Evolutionary conservation across 1,140 invertebrate genomes (phyloP).

Genomic region (Holotrichia oblita): DNA sequence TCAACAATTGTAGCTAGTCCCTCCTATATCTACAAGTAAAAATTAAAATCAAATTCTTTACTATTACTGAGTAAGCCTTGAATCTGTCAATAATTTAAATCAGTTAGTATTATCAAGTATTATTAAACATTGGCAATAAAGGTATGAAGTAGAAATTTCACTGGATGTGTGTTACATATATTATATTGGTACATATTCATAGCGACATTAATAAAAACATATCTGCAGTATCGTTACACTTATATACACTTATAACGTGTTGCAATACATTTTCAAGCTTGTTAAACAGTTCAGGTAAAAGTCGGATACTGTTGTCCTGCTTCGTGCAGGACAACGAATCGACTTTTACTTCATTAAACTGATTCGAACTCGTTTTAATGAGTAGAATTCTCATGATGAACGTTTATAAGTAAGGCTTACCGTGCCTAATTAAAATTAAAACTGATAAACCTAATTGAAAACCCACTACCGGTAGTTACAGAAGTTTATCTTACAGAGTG

Average conservation of each 20-base stretch:
- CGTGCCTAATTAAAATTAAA: constrained; percentile 19
- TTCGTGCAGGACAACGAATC: not conserved
- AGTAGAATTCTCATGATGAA: constrained; percentile 1
- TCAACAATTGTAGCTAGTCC: too few relatives aligned
- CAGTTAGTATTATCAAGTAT: too few relatives aligned
- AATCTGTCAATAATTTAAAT: too few relatives aligned
- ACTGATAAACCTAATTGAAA: constrained; percentile 24
- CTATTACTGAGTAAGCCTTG: too few relatives aligned
- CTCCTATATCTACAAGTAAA: too few relatives aligned
- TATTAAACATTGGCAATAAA: too few relatives aligned
- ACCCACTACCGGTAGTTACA: constrained; percentile 26
- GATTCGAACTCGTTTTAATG: constrained; percentile 15
- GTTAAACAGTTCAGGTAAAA: not conserved
- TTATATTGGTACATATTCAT: too few relatives aligned
- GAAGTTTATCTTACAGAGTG: constrained; percentile 7
- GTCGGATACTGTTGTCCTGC: not conserved
- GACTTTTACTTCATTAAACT: constrained; percentile 33
- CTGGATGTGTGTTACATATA: too few relatives aligned
- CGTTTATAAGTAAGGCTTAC: not conserved
- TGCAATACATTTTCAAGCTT: not conserved
- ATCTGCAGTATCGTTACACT: too few relatives aligned
- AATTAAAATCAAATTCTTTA: too few relatives aligned
- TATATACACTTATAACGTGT: not conserved
- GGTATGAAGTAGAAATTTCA: too few relatives aligned
- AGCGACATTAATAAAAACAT: too few relatives aligned